Base-by-base conservation (phyloP, 2,113 vertebrate species). In the Alosa alosa region DNA sequence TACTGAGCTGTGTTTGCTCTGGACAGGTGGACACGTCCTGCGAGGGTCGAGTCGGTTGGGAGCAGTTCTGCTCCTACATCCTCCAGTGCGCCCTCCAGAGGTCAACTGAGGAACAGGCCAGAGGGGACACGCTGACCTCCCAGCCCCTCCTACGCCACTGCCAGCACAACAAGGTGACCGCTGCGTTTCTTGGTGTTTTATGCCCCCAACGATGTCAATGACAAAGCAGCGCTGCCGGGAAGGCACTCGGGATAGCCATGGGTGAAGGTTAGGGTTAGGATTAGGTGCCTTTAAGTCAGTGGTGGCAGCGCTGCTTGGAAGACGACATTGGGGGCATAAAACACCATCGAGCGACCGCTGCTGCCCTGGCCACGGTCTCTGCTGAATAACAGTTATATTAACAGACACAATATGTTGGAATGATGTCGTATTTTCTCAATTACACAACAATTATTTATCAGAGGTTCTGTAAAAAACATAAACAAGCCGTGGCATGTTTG, bases 81-180 rank as follows among this genome's bases (percentile, higher is more conserved):
- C 82, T 94, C 49, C 88, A 94, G 83, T 88, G 92, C 81, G 91
- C 86, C 90, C 92, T 89, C 36, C 93, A 96, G n/a, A 89, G 88
- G 83, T 52, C 86, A 8, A 82, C 86, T 46, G 82, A 82, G 68
- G 89, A 86, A 50, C 83, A 82, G 81, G 89, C 89, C 5, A 81
- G 85, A 45, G 78, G 86, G 39, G 89, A 87, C 46, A 85, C 94
- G 0, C 84, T 90, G 86, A 86, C 88, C 52, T 8, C 86, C 0
- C 87, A 92, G 82, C 93, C 89, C 0, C 83, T 88, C 60, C 89
- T 94, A 81, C 87, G 46, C 36, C 89, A 90, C 89, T 94, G 91
- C 88, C 83, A 55, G 2, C 87, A 86, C 72, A 95, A 93, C 90
- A 94, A 92, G 91, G 91, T 92, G 13, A 82, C 60, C 0, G 17